Conservation (phyloP, 2,888 invertebrate species). For the Andrena praecox region DNA sequence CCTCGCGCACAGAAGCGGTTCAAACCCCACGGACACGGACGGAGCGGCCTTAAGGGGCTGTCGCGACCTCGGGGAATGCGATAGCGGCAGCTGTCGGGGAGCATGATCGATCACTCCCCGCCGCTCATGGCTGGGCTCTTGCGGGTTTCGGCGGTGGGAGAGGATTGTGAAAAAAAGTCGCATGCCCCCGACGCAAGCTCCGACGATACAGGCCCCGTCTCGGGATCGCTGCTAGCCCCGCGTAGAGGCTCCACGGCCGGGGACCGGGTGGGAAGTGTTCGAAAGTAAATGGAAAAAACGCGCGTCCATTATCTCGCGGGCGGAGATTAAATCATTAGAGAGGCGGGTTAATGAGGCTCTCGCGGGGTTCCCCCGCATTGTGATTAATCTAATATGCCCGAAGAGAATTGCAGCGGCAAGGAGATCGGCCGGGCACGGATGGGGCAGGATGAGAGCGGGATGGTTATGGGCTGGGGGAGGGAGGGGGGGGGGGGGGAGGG, state of each 20-base stretch:
- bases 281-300: conserved; percentile 45
- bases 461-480: background rate
- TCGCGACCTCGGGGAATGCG: conserved; percentile 50
- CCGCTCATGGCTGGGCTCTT: background rate
- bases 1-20: conserved; percentile 61
- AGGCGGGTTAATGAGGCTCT: conserved; percentile 42
- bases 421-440: background rate
- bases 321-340: conserved; percentile 59
- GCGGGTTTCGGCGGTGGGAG: background rate
- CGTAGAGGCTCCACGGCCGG: background rate
- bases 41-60: conserved; percentile 45
- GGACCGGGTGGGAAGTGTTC: background rate
- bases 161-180: background rate
- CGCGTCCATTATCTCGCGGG: conserved; percentile 52
- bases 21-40: conserved; percentile 20
- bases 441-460: background rate
- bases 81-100: conserved; percentile 34
- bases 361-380: conserved; percentile 13
- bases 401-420: conserved; percentile 12
- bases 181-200: background rate
- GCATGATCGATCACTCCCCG: conserved; percentile 56
- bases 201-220: background rate
- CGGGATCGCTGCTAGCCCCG: background rate
- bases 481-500: no score
- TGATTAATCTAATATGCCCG: conserved; percentile 32